A percentile compares a stretch with the other conserved stretches of the same genome.
phyloP scores from a whole-genome alignment of 92 coral and sea anemone genomes.

The Ricordea florida region DNA sequence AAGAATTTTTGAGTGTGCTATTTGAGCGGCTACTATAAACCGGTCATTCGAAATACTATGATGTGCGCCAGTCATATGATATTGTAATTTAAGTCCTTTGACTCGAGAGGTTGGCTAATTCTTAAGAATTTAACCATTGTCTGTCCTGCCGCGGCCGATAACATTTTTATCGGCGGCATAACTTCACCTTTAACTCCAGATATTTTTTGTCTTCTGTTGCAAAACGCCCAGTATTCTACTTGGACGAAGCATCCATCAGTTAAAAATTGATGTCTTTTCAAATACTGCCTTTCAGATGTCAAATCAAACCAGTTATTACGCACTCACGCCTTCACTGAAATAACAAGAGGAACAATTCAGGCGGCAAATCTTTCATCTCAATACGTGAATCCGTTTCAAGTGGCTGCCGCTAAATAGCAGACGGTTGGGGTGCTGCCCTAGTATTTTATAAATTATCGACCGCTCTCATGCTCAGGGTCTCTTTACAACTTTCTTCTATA shows the following conservation, averaged over 20 bases:
- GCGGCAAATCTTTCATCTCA: constrained; percentile 52
- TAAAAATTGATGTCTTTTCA: no score
- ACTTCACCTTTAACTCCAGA: no score
- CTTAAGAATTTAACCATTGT: constrained; percentile 1
- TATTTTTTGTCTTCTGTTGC: no score
- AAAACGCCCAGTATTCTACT: no score
- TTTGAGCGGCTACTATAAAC: not conserved
- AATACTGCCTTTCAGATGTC: no score
- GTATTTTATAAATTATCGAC: not conserved
- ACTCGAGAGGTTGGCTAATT: constrained; percentile 19
- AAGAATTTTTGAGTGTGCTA: constrained; percentile 1
- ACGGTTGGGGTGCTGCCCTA: not conserved
- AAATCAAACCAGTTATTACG: no score
- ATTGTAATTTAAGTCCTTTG: not conserved
- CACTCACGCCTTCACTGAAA: constrained; percentile 37
- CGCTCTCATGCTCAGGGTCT: not conserved
- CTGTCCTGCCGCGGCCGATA: constrained; percentile 13
- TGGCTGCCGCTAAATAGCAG: constrained; percentile 7
- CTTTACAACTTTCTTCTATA: not conserved
- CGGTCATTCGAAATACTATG: not conserved
- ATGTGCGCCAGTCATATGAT: not conserved
- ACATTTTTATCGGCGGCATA: not conserved
- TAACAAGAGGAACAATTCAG: constrained; percentile 1
- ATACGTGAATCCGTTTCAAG: not conserved
- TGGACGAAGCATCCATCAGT: no score